Conservation (phyloP, 2,113 vertebrate species). For the Poicephalus gulielmi region DNA sequence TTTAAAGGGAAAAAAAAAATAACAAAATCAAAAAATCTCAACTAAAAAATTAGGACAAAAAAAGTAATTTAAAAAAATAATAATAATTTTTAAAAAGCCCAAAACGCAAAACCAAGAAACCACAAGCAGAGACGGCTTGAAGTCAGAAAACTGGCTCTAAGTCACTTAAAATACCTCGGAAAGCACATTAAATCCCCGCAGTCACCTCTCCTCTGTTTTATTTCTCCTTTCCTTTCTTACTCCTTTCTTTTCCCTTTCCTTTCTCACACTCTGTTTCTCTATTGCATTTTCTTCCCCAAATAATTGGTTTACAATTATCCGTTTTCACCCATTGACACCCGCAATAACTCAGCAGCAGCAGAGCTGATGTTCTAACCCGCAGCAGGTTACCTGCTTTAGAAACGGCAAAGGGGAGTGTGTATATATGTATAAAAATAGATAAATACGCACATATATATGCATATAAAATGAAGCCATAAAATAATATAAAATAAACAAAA, state of each 20-base stretch:
- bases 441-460: background rate
- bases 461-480: background rate
- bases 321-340: background rate
- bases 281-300: background rate
- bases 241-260: fast-evolving
- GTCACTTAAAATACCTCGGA: background rate
- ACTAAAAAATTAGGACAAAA: background rate
- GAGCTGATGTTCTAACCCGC: background rate
- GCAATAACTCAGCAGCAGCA: background rate
- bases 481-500: background rate
- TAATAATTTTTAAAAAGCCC: background rate
- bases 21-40: fast-evolving
- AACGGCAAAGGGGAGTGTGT: background rate
- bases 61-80: background rate
- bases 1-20: background rate
- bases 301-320: background rate
- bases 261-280: background rate
- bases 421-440: background rate
- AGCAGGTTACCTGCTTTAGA: background rate
- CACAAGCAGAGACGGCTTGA: background rate
- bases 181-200: fast-evolving
- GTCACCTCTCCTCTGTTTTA: background rate
- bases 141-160: background rate
- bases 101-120: fast-evolving
- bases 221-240: background rate